phyloP scores from a whole-genome alignment of 30 jellyfish, hydroid and myxozoan species.

The Hydractinia symbiolongicarpus region DNA sequence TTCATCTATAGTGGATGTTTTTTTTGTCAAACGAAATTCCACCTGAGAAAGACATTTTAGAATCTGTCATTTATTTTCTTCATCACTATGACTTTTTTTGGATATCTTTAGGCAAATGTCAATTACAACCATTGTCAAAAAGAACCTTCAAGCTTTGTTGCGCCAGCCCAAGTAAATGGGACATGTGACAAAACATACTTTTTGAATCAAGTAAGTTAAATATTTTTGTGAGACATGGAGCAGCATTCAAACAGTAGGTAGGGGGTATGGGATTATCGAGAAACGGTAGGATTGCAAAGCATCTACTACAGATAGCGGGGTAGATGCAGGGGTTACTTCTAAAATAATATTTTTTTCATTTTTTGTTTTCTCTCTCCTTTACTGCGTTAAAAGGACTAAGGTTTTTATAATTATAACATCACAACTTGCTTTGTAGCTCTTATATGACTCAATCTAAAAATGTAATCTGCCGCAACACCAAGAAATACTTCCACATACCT shows the following conservation, averaged over 20 bases:
- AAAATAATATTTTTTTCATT: too few species aligned
- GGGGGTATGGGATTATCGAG: conserved; percentile 17
- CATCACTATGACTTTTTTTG: too few species aligned
- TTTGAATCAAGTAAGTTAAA: conserved; percentile 26
- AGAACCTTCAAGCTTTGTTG: background rate
- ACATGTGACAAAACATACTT: conserved; percentile 26
- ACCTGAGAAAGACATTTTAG: too few species aligned
- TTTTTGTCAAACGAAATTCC: too few species aligned
- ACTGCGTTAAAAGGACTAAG: too few species aligned
- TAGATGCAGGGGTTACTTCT: too few species aligned
- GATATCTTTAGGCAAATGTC: conserved; percentile 58
- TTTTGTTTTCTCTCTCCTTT: too few species aligned
- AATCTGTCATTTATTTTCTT: too few species aligned
- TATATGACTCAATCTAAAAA: conserved; percentile 9
- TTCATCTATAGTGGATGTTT: too few species aligned
- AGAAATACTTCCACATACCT: background rate
- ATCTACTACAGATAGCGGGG: too few species aligned
- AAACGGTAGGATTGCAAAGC: background rate
- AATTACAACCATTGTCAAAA: conserved; percentile 57
- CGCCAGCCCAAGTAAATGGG: background rate
- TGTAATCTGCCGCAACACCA: conserved; percentile 17
- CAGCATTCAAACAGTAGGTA: conserved; percentile 23
- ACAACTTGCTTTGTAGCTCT: too few species aligned
- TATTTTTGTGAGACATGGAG: background rate
- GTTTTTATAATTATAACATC: too few species aligned